Percentiles rank a stretch among this genome's conserved stretches.
Conservation (phyloP, 2,888 invertebrate genomes). For the Abrostola triplasia region DNA sequence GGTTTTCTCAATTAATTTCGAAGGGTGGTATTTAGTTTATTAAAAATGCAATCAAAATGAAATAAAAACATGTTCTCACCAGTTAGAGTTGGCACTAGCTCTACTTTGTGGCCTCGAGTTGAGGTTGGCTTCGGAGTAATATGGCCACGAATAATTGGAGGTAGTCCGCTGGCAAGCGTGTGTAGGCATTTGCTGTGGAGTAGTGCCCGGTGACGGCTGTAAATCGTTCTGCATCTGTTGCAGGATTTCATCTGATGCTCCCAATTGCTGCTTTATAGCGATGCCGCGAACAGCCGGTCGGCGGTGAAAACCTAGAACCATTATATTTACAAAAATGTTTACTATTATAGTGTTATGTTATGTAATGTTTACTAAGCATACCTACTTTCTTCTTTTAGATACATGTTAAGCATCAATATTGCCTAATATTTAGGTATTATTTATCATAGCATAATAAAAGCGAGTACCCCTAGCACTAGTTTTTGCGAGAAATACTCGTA, state of each 20-base stretch:
- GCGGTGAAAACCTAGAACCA: constrained; percentile 90
- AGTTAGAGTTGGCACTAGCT: constrained; percentile 77
- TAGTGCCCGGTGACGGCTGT: constrained; percentile 73
- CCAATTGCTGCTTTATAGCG: constrained; percentile 92
- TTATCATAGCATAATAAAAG: too few species aligned
- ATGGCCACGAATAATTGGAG: constrained; percentile 89
- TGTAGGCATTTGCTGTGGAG: constrained; percentile 65
- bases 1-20: too few species aligned
- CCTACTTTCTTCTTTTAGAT: too few species aligned
- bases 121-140: constrained; percentile 89
- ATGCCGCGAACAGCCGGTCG: constrained; percentile 97
- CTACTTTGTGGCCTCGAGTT: constrained; percentile 82
- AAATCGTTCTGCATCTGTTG: constrained; percentile 94
- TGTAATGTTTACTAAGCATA: too few species aligned
- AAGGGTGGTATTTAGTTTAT: too few species aligned
- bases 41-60: background rate
- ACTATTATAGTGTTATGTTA: too few species aligned
- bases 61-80: constrained; percentile 62
- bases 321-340: too few species aligned
- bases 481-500: too few species aligned
- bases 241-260: constrained; percentile 93
- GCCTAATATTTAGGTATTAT: too few species aligned
- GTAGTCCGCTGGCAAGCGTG: constrained; percentile 79
- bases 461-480: too few species aligned
- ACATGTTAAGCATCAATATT: too few species aligned